Conservation (phyloP, 2,888 invertebrate species). For the Volucella zonaria region DNA sequence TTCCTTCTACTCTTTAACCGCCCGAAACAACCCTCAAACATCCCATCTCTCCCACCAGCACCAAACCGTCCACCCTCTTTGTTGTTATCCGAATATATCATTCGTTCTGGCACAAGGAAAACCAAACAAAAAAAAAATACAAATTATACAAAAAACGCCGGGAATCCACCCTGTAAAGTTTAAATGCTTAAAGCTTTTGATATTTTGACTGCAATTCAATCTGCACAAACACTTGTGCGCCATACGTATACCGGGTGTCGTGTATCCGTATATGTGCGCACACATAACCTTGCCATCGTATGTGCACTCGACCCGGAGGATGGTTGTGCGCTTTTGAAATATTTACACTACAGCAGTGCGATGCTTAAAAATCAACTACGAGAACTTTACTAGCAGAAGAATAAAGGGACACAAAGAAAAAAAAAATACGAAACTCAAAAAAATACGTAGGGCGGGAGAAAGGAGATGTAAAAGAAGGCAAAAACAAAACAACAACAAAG, state of each 20-base stretch:
- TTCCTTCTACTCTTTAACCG: neutral
- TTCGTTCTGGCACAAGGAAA: slow-evolving; percentile 32
- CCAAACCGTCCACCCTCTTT: neutral
- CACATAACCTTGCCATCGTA: slow-evolving; percentile 39
- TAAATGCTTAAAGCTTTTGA: slow-evolving; percentile 70
- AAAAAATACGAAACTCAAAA: neutral
- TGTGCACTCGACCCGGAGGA: slow-evolving; percentile 30
- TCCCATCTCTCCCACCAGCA: neutral
- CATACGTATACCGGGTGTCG: too few relatives aligned
- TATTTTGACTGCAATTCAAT: slow-evolving; percentile 73
- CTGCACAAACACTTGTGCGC: slow-evolving; percentile 55
- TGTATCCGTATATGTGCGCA: slow-evolving; percentile 20
- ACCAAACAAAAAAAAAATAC: neutral
- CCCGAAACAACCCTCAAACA: neutral
- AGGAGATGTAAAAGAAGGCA: neutral
- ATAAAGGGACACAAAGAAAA: slow-evolving; percentile 3
- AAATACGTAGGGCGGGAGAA: slow-evolving; percentile 32
- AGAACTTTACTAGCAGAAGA: slow-evolving; percentile 31
- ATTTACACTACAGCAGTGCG: slow-evolving; percentile 69
- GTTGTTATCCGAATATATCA: slow-evolving; percentile 38
- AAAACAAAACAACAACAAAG: slow-evolving; percentile 2
- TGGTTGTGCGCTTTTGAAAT: slow-evolving; percentile 62
- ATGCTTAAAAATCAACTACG: slow-evolving; percentile 67
- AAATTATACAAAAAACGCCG: slow-evolving; percentile 7
- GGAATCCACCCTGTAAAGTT: slow-evolving; percentile 61